Evolutionary conservation across 2,888 invertebrate genomes (phyloP).

Genomic region (Scaptodrosophila latifasciaeformis): DNA sequence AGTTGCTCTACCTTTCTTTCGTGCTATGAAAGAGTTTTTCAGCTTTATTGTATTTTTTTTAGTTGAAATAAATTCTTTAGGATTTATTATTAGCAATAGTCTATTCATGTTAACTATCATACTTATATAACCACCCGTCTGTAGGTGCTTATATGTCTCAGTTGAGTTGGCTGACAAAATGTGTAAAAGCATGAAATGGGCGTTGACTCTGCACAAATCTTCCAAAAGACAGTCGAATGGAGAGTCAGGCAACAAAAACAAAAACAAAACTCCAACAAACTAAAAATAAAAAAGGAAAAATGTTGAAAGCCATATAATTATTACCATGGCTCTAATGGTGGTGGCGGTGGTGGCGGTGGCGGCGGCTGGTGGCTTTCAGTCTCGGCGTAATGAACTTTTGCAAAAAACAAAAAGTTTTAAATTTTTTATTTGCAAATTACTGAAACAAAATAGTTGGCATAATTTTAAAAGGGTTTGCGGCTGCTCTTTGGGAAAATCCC

Average conservation of each 20-base stretch:
- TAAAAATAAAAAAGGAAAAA: conserved; percentile 17
- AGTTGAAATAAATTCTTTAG: no score
- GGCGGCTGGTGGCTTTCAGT: no score
- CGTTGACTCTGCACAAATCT: conserved; percentile 37
- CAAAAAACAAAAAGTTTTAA: conserved; percentile 17
- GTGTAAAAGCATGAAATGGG: conserved; percentile 42
- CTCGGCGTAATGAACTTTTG: conserved; percentile 65
- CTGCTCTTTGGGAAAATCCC: no score
- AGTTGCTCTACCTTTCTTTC: no score
- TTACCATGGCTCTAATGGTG: conserved; percentile 25
- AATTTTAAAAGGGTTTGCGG: conserved; percentile 9
- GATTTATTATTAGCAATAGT: no score
- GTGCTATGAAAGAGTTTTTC: no score
- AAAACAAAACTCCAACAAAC: conserved; percentile 11
- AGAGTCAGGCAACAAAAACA: no score
- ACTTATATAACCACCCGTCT: no score
- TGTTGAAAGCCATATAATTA: conserved; percentile 49
- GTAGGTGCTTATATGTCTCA: no score
- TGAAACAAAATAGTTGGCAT: conserved; percentile 12
- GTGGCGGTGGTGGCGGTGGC: no score
- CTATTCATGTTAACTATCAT: no score
- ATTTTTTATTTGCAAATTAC: conserved; percentile 27
- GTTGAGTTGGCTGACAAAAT: neutral
- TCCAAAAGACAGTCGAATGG: neutral
- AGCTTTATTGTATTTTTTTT: no score